Evolutionary conservation across 2,888 invertebrate genomes (phyloP).

Genomic region (Nomada lathburiana): DNA sequence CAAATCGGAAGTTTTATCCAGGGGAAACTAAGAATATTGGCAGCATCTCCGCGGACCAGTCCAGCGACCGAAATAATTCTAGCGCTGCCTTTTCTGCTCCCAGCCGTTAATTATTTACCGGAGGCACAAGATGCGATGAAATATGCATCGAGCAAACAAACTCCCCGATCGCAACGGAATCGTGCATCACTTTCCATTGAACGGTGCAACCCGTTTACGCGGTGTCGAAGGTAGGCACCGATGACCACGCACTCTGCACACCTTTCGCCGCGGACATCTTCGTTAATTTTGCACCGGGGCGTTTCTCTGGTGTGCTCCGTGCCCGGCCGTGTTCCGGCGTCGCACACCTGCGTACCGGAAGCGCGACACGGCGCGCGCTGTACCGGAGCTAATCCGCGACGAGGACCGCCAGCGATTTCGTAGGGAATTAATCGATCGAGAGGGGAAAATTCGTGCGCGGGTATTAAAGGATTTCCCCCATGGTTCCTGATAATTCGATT

Average conservation of each 20-base stretch:
- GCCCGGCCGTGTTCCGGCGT: slow-evolving; percentile 17
- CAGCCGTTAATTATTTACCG: slow-evolving; percentile 23
- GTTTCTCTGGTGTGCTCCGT: slow-evolving; percentile 38
- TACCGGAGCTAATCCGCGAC: slow-evolving; percentile 69
- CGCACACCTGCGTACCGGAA: not conserved
- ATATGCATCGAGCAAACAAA: slow-evolving; percentile 57
- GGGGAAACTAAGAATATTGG: not conserved
- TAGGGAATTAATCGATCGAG: slow-evolving; percentile 75
- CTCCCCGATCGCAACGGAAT: slow-evolving; percentile 38
- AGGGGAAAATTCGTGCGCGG: slow-evolving; percentile 69
- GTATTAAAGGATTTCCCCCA: slow-evolving; percentile 74
- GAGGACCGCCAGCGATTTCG: slow-evolving; percentile 70
- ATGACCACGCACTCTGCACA: slow-evolving; percentile 36
- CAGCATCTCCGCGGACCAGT: slow-evolving; percentile 18
- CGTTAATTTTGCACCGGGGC: slow-evolving; percentile 70
- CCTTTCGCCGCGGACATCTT: slow-evolving; percentile 61
- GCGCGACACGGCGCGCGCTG: slow-evolving; percentile 42
- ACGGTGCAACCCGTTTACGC: not conserved
- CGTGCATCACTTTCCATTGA: slow-evolving; percentile 61
- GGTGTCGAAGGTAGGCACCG: too few relatives aligned
- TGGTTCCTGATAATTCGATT: slow-evolving; percentile 74
- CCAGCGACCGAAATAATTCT: slow-evolving; percentile 47
- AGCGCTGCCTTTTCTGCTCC: slow-evolving; percentile 7
- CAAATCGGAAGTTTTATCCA: not conserved
- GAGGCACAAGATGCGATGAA: slow-evolving; percentile 54